phyloP scores from a whole-genome alignment of 2,113 vertebrate genomes.

The Mesoclemmys tuberculata region DNA sequence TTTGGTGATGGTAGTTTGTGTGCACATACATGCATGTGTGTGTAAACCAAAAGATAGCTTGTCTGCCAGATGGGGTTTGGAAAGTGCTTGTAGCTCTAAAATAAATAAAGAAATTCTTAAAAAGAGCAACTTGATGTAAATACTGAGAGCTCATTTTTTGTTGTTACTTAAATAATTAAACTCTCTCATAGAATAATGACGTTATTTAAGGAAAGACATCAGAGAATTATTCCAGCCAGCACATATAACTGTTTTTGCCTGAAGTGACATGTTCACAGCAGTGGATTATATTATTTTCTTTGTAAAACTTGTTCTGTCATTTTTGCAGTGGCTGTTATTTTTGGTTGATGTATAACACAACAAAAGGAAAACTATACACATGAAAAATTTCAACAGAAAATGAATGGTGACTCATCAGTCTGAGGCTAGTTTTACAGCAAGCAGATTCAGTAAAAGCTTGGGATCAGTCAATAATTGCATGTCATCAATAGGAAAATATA shows the following conservation, averaged over 20 bases:
- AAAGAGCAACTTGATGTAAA: constrained; percentile 63
- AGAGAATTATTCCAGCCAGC: constrained; percentile 60
- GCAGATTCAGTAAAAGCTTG: not conserved
- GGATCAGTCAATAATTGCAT: not conserved
- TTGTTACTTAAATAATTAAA: constrained; percentile 78
- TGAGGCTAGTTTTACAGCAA: not conserved
- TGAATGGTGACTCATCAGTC: constrained; percentile 27
- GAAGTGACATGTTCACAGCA: constrained; percentile 73
- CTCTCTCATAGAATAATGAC: constrained; percentile 71
- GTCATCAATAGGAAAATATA: not conserved
- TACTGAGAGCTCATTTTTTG: constrained; percentile 51
- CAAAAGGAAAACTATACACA: not conserved
- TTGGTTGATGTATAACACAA: constrained; percentile 42
- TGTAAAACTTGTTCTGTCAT: constrained; percentile 60
- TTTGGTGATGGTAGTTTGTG: constrained; percentile 54
- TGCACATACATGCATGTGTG: not conserved
- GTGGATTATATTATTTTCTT: constrained; percentile 64
- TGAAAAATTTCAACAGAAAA: constrained; percentile 45
- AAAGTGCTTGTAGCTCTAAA: constrained; percentile 50
- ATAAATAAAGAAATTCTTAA: constrained; percentile 62
- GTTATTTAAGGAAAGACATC: constrained; percentile 71
- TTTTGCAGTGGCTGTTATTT: constrained; percentile 63
- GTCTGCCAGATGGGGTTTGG: constrained; percentile 49
- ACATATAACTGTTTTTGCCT: constrained; percentile 70
- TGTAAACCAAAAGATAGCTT: constrained; percentile 59